Base-by-base conservation (phyloP, 2,888 invertebrate genomes). In the Cyclophora albipunctata region DNA sequence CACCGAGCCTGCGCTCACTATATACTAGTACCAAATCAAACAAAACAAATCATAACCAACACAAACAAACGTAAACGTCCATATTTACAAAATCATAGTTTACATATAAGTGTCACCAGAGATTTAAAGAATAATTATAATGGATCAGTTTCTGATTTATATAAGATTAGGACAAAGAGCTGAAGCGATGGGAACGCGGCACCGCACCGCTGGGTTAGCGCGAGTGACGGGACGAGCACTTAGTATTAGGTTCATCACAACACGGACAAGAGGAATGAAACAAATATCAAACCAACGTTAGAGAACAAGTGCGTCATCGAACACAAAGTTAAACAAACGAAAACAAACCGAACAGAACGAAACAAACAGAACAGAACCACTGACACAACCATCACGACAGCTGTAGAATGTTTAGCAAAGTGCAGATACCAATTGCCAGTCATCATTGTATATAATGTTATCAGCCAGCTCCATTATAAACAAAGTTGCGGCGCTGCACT, bases 381-480 rank as follows among this genome's bases (percentile, higher is more conserved):
- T 77, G 75, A 73, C 74, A 80, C 75, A 77, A 77, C 76, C 71
- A 69, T 69, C 7, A 81, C 75, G 72, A 73, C 68, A 81, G 81
- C 82, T 75, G 75, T 70, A 75, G 62, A 77, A 73, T 71, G 64
- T 76, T 78, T 69, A 85, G 83, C 84, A 73, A 66, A 75, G 85
- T 86, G 85, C 85, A 84, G 59, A 73, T 73, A 75, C 50, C 48
- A 47, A 55, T 78, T 75, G 77, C 74, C 72, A 79, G 71, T 79
- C 78, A 75, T 73, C 62, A 73, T 62, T 72, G 70, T 57, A 61
- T 20, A 20, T 20, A 20, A 20, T 20, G 20, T 68, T 62, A 54
- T 55, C 68, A 67, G 66, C 66, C 71, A 79, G 65, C 78, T 81
- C 79, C 81, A 85, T 78, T 79, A 82, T 73, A 82, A 85, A 78